These are phyloP conservation scores for Chondrosia reniformis DNA, from an alignment of 37 sponge, comb jelly and placozoan species.

Conservation along the genomic window DNA sequence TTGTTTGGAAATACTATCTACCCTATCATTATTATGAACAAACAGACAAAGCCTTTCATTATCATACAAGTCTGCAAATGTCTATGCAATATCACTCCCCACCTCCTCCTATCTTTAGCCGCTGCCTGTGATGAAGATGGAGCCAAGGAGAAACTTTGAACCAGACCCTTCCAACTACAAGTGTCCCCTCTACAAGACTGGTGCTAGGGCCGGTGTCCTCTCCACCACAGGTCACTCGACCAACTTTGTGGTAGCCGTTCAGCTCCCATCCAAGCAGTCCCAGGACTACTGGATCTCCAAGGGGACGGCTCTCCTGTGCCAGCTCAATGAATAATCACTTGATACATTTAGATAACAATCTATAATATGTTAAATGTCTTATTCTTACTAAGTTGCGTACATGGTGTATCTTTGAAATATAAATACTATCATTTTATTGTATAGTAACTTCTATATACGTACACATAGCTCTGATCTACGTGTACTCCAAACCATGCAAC, in stretches of 20 bases:
- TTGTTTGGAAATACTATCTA: too few species aligned
- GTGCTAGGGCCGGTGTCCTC: slow-evolving; percentile 77
- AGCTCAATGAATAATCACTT: slow-evolving; percentile 73
- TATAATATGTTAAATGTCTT: not conserved
- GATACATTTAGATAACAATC: not conserved
- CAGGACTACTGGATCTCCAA: slow-evolving; percentile 90
- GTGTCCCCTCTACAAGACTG: slow-evolving; percentile 89
- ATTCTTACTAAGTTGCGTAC: not conserved
- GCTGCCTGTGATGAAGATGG: slow-evolving; percentile 87
- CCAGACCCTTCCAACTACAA: slow-evolving; percentile 60
- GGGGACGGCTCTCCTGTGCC: slow-evolving; percentile 96
- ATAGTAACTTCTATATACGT: not conserved
- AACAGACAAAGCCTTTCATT: too few species aligned
- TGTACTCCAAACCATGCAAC: too few species aligned
- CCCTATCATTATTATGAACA: too few species aligned
- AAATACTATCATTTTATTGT: too few species aligned
- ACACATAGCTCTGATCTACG: too few species aligned
- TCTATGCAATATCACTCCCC: not conserved
- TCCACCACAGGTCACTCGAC: slow-evolving; percentile 99
- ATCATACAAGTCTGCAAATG: too few species aligned
- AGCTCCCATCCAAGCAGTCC: slow-evolving; percentile 79
- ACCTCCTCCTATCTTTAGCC: slow-evolving; percentile 18
- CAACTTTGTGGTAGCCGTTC: slow-evolving; percentile 94
- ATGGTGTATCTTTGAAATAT: too few species aligned
- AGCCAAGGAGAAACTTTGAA: slow-evolving; percentile 66